Conservation (phyloP, 2,888 invertebrate genomes). For the Coleophora deauratella region DNA sequence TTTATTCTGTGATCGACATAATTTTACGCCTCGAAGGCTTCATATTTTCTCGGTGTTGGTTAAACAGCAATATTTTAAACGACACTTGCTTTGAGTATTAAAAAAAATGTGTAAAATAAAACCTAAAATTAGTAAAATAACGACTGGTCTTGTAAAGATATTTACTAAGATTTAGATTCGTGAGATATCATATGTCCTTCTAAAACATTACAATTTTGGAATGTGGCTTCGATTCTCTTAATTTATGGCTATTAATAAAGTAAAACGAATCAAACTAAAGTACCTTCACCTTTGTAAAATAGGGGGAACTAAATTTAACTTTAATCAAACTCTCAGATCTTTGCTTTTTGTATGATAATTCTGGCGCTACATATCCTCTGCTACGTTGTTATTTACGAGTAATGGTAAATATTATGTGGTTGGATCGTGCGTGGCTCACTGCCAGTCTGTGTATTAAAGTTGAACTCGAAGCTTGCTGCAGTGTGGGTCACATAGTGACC, state of each 20-base stretch:
- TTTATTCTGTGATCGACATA: conserved; percentile 59
- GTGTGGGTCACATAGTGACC: conserved; percentile 56
- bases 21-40: conserved; percentile 49
- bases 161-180: conserved; percentile 27
- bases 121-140: conserved; percentile 23
- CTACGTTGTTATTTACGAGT: conserved; percentile 14
- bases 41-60: conserved; percentile 26
- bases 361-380: conserved; percentile 61
- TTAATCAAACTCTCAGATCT: conserved; percentile 23
- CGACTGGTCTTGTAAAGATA: conserved; percentile 39
- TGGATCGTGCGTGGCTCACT: conserved; percentile 49
- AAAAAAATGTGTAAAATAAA: conserved; percentile 20
- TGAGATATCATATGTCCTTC: conserved; percentile 18
- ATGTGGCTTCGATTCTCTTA: conserved; percentile 19
- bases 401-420: conserved; percentile 6
- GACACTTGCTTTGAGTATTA: conserved; percentile 15
- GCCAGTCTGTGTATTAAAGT: conserved; percentile 51
- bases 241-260: too few species aligned
- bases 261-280: too few species aligned
- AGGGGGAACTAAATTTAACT: too few species aligned
- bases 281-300: too few species aligned
- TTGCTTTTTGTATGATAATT: conserved; percentile 42
- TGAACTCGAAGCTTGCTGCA: conserved; percentile 40
- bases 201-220: conserved; percentile 22
- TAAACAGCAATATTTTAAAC: conserved; percentile 14